Percentiles rank a stretch among this genome's conserved stretches.
These are phyloP conservation scores for Cantharis nigra DNA, from an alignment of 2,888 invertebrate species.

Conservation along the genomic window DNA sequence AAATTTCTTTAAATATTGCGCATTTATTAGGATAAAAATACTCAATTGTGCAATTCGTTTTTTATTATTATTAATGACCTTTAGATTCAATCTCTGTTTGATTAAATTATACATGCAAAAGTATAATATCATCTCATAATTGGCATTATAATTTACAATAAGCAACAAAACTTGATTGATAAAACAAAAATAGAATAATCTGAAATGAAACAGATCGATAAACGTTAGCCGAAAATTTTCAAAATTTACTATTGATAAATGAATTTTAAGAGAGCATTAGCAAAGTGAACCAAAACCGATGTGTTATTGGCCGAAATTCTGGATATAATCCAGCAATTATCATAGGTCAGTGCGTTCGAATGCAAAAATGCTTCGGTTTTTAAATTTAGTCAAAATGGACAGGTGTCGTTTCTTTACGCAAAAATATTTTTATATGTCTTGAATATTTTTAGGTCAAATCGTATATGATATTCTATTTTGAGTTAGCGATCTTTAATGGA, in stretches of 20 bases:
- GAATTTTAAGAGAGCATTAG: neutral
- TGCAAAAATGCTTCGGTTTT: conserved; percentile 12
- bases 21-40: conserved; percentile 9
- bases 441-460: neutral
- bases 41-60: conserved; percentile 15
- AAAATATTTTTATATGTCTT: neutral
- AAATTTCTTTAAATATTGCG: conserved; percentile 1
- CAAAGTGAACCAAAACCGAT: neutral
- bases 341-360: conserved; percentile 24
- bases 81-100: conserved; percentile 13
- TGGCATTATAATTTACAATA: conserved; percentile 18
- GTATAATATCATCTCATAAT: neutral
- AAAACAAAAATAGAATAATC: conserved; percentile 12
- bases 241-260: neutral
- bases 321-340: conserved; percentile 26
- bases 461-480: neutral
- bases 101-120: neutral
- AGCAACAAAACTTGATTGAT: conserved; percentile 25
- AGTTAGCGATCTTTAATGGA: neutral
- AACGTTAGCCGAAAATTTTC: neutral
- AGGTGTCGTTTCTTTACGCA: neutral
- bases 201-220: conserved; percentile 18
- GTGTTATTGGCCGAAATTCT: neutral
- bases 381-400: conserved; percentile 7
- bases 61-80: conserved; percentile 23